These are phyloP conservation scores for Heteronetta atricapilla DNA, from an alignment of 2,113 vertebrate genomes.

Conservation along the genomic window DNA sequence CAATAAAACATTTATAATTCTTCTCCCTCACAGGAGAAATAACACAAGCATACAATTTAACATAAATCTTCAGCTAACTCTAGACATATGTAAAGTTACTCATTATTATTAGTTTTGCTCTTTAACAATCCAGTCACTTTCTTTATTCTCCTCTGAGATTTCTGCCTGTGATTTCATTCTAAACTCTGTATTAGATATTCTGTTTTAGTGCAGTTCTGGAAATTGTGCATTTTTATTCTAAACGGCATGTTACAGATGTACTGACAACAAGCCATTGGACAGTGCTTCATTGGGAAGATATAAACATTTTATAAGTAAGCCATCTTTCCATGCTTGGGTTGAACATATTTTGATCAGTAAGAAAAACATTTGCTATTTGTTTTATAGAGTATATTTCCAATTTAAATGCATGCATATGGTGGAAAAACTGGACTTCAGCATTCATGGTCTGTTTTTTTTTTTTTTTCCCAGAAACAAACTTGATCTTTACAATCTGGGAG, in stretches of 20 bases:
- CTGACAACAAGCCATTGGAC: background rate
- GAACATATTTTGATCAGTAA: background rate
- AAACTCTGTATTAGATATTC: background rate
- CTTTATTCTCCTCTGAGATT: background rate
- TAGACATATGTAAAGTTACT: background rate
- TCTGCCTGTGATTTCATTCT: background rate
- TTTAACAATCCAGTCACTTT: background rate
- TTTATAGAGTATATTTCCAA: background rate
- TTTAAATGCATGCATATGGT: background rate
- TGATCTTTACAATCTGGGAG: background rate
- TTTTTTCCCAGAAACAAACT: background rate
- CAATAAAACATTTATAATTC: constrained; percentile 14
- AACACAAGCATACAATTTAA: background rate
- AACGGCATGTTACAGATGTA: background rate
- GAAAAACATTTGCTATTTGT: background rate
- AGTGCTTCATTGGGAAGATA: background rate
- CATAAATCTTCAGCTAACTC: background rate
- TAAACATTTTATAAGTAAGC: background rate
- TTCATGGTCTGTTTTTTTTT: background rate
- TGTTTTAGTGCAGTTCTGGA: background rate
- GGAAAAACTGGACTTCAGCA: background rate
- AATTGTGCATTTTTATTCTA: background rate
- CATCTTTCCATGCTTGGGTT: background rate
- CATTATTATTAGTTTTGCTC: background rate
- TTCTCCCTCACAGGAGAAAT: background rate